Percentiles rank a stretch among this genome's conserved stretches.
Conservation (phyloP, 2,888 invertebrate genomes). For the Eristalis tenax region DNA sequence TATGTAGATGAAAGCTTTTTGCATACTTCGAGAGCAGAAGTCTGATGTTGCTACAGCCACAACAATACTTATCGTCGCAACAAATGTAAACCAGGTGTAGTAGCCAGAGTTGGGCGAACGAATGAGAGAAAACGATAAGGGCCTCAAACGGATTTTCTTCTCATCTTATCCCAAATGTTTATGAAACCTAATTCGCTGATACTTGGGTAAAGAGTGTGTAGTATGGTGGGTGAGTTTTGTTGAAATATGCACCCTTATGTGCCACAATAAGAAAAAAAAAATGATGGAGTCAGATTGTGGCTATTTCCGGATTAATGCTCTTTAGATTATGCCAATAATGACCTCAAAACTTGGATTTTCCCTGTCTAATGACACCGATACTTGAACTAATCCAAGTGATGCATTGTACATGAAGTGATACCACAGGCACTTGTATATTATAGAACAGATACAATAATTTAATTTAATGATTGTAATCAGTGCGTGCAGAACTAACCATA, state of each 20-base stretch:
- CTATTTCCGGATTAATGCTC: too few species aligned
- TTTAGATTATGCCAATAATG: too few species aligned
- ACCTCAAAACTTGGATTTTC: too few species aligned
- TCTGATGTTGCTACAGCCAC: constrained; percentile 22
- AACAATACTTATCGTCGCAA: constrained; percentile 21
- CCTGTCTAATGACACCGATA: too few species aligned
- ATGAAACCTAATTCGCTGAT: constrained; percentile 63
- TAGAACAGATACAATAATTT: too few species aligned
- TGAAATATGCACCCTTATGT: not conserved
- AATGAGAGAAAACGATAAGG: not conserved
- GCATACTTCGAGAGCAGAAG: constrained; percentile 1
- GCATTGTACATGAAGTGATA: too few species aligned
- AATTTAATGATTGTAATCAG: too few species aligned
- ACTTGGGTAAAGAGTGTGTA: constrained; percentile 22
- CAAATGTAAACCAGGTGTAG: constrained; percentile 67
- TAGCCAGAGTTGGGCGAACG: constrained; percentile 32
- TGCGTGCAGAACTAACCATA: too few species aligned
- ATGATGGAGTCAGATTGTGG: too few species aligned
- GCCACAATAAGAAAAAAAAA: not conserved
- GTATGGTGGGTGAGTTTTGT: not conserved
- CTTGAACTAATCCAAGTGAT: too few species aligned
- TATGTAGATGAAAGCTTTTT: constrained; percentile 6
- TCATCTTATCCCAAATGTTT: constrained; percentile 67
- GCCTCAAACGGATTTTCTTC: constrained; percentile 26
- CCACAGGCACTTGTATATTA: too few species aligned